Conservation (phyloP, 2,888 invertebrate species). For the Melinaea menophilus region DNA sequence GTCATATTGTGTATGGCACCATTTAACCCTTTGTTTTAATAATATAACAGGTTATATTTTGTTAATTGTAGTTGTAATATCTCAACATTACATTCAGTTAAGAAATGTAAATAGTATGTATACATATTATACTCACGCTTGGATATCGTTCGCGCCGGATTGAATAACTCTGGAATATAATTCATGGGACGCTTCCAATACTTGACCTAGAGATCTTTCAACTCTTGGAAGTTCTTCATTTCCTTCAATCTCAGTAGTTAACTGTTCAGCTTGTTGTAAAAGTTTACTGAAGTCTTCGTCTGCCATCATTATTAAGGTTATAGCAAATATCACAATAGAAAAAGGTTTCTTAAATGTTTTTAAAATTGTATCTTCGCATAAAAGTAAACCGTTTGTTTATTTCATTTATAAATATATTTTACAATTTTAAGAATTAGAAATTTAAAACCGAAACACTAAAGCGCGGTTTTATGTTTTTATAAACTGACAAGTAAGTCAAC, state of each 20-base stretch:
- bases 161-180: conserved; percentile 92
- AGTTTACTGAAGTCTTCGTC: conserved; percentile 89
- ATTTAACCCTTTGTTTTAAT: too few species aligned
- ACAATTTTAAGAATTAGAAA: too few species aligned
- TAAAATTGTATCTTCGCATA: too few species aligned
- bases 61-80: background rate
- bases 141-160: conserved; percentile 91
- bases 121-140: conserved; percentile 84
- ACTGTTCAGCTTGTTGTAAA: conserved; percentile 93
- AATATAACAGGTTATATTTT: background rate
- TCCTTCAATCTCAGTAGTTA: conserved; percentile 92
- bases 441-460: too few species aligned
- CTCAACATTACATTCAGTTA: background rate
- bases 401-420: too few species aligned
- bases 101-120: conserved; percentile 4
- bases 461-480: too few species aligned
- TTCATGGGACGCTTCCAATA: conserved; percentile 93
- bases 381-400: too few species aligned
- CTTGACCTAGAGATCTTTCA: conserved; percentile 93
- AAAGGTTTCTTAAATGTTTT: too few species aligned
- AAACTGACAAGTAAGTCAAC: too few species aligned
- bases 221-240: conserved; percentile 90
- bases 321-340: conserved; percentile 9
- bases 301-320: conserved; percentile 48
- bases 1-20: too few species aligned